Evolutionary conservation across 2,113 vertebrate genomes (phyloP), one percentile per base, ranked within the genome.

Genomic region (Aegithalos caudatus): DNA sequence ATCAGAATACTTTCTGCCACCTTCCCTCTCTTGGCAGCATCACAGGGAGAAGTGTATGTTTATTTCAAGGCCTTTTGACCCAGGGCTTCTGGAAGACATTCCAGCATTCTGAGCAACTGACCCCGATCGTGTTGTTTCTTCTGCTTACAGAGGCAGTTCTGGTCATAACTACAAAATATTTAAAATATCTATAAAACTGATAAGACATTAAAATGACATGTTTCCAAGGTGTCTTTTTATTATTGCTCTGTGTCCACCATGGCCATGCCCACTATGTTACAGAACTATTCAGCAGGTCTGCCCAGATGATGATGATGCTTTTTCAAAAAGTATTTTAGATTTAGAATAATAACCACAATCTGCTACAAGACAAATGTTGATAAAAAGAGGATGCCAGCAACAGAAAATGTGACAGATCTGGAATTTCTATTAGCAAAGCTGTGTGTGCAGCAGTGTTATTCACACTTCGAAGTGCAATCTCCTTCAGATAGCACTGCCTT

Each of bases 341-440:
- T 93, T 96, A 35, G 87, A 95, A 94, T 81, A 83, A 94, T 77
- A 97, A 96, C 45, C 50, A 53, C 94, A 91, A 93, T 93, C 83
- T 86, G 92, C 94, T 96, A 78, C 84, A 67, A 96, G 90, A 92
- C 83, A 95, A 97, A 95, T 95, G 90, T 93, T 96, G 93, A 95
- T 93, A 67, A 90, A 94, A 95, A 78, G 56, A 92, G 67, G 72
- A 78, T 92, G 93, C 92, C 92, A 96, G 88, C n/a, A 78, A 86
- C 60, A 88, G 79, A 86, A 94, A 96, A 90, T 90, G 82, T 93
- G 90, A 37, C 56, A 86, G 72, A 93, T 42, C 60, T 95, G 79
- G 83, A 95, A 92, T 91, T 94, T 84, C 80, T 96, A 60, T 67
- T 70, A 94, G 67, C 56, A 95, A 90, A 94, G 79, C 95, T 95